These are phyloP conservation scores for Anolis apletophallus DNA, from an alignment of 2,797 vertebrate species.

Conservation along the genomic window DNA sequence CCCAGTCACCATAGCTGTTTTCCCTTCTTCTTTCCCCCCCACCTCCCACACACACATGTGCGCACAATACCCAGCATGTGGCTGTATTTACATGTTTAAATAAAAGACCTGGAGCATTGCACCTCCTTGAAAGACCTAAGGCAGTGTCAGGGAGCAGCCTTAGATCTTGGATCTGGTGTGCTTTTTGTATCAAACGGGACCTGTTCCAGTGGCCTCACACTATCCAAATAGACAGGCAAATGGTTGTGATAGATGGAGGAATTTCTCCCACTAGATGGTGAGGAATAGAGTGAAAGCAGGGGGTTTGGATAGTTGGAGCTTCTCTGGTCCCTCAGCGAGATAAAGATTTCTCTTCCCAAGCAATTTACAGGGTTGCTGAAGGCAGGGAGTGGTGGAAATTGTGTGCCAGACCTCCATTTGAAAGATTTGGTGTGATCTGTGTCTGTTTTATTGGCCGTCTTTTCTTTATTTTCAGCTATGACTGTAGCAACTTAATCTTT, in stretches of 20 bases:
- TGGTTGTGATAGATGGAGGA: background rate
- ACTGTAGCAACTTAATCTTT: conserved; percentile 90
- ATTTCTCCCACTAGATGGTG: background rate
- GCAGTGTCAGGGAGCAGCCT: too few species aligned
- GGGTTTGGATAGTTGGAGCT: background rate
- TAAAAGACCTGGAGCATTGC: background rate
- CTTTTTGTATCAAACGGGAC: too few species aligned
- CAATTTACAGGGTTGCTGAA: background rate
- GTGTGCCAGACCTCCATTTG: background rate
- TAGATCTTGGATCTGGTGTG: too few species aligned
- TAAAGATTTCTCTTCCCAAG: background rate
- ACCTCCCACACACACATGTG: too few species aligned
- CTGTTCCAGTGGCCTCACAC: too few species aligned
- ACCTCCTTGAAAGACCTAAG: background rate
- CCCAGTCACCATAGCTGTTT: too few species aligned
- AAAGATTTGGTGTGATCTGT: background rate
- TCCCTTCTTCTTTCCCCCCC: background rate
- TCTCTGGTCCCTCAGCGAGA: background rate
- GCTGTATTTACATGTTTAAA: background rate
- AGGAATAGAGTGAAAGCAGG: too few species aligned
- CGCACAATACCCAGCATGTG: background rate
- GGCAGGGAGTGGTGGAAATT: too few species aligned
- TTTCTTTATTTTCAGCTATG: conserved; percentile 80
- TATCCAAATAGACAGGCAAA: background rate
- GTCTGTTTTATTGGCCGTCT: background rate